Evolutionary conservation across 2,113 vertebrate genomes (phyloP), one percentile per base, ranked within the genome.

Genomic region (Rhea pennata): DNA sequence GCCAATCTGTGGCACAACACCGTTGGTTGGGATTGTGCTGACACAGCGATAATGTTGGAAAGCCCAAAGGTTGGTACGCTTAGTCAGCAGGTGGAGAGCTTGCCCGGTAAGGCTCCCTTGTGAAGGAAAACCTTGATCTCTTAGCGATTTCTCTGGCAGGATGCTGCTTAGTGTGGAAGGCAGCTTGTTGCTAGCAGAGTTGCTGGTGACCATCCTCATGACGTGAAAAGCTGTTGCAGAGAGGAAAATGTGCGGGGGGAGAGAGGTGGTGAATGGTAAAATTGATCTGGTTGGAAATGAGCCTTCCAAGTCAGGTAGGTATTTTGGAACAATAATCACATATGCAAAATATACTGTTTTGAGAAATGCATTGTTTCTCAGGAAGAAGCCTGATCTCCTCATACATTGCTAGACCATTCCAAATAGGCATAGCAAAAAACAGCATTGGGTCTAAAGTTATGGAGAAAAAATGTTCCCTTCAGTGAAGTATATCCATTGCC

Each of bases 61-160:
- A 61, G n/a, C 13, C 20, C n/a, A 19, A 36, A 4, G 36, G 22
- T 4, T 3, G 23, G 8, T 51, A 3, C 8, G 14, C 11, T 8
- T 21, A 9, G 58, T 46, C 15, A 39, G 64, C 71, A 36, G 39
- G 50, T 6, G 6, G 46, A 19, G 73, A 53, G 14, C 54, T 39
- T 59, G 42, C 16, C 2, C 64, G 15, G 44, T 9, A 42, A 1
- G 0, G 29, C 74, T 64, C 12, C 1, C 54, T 1, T 64, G 5
- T 11, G 8, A 9, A 56, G 51, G 19, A n/a, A 3, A 7, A 26
- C 23, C 42, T 33, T 29, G 14, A 31, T 61, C 36, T 74, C 9
- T 20, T 6, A 5, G 2, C 24, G 58, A 4, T 46, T 40, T 40
- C 7, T 48, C 10, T 26, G 19, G 9, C 5, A 46, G n/a, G n/a